Evolutionary conservation across 2,113 vertebrate species (phyloP), one percentile per base, ranked within the genome.

Genomic region (Gopherus flavomarginatus): DNA sequence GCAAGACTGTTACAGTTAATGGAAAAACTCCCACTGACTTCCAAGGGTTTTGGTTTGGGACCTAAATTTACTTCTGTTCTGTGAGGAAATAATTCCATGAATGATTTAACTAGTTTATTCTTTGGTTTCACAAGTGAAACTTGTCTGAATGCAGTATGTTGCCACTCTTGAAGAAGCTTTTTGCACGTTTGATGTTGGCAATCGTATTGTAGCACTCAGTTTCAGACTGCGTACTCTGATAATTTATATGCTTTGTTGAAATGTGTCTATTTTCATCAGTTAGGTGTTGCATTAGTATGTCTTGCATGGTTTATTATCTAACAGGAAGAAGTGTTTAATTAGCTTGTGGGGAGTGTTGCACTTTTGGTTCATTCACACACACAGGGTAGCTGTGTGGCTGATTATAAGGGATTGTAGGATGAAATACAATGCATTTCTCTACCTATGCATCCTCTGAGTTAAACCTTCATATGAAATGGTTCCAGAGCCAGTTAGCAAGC

Each of bases 121-220:
- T 72, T 87, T 1, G 10, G 17, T 86, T 92, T 93, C 59, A 57
- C 8, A 82, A 57, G 59, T 78, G 83, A 90, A 94, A 85, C 2
- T 57, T 2, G 38, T 49, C 42, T 78, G 16, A 59, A 8, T 10
- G 3, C 47, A 38, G 17, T 38, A 8, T 21, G 2, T 22, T 38
- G 35, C 3, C 65, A 27, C 13, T 78, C 24, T 21, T 21, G n/a
- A 27, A 3, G 47, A 83, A 85, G 49, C 89, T 81, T 78, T 91
- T 54, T 50, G 62, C 84, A 94, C 94, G 56, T n/a, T 95, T 90
- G 83, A 14, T 84, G 72, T 52, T 90, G 81, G 62, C 47, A 91
- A 88, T 78, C 11, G 12, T 78, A 29, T 26, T 79, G 83, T 90
- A 90, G 38, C 12, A 42, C 21, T 44, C 35, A 21, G 31, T 10